Conservation (phyloP, 2,113 vertebrate genomes). For the Platichthys stellatus region DNA sequence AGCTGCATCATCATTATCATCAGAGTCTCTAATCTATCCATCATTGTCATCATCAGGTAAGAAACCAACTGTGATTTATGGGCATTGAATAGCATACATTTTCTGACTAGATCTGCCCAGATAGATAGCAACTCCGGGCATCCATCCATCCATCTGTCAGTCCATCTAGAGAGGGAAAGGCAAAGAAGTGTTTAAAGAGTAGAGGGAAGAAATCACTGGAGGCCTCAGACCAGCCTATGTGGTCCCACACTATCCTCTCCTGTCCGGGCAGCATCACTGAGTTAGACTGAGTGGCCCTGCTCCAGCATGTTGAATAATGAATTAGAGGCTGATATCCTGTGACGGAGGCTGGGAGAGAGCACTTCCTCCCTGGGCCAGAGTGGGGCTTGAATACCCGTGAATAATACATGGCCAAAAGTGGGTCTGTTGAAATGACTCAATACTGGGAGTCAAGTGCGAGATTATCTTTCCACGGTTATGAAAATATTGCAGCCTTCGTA, state of each 20-base stretch:
- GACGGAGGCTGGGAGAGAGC: conserved; percentile 94
- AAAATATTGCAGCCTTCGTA: conserved; percentile 89
- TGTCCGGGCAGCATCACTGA: conserved; percentile 72
- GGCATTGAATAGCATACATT: conserved; percentile 7
- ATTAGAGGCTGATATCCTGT: conserved; percentile 99
- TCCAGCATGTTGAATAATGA: conserved; percentile 99
- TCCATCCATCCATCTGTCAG: conserved; percentile 1
- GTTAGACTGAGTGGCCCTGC: conserved; percentile 85
- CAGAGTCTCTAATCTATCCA: conserved; percentile 31
- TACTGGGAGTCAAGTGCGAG: conserved; percentile 98
- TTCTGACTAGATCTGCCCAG: conserved; percentile 17
- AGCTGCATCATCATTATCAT: conserved; percentile 54
- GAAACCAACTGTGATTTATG: conserved; percentile 42
- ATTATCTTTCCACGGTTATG: conserved; percentile 96
- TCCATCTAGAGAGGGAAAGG: conserved; percentile 20
- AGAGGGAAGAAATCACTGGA: conserved; percentile 85
- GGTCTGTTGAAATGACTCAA: conserved; percentile 98
- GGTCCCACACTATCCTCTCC: conserved; percentile 62
- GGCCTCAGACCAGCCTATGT: conserved; percentile 64
- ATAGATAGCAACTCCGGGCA: conserved; percentile 9
- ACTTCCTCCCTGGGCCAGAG: conserved; percentile 97
- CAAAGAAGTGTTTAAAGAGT: conserved; percentile 33
- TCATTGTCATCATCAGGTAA: conserved; percentile 40
- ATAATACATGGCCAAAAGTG: conserved; percentile 98
- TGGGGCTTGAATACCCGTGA: conserved; percentile 98